Evolutionary conservation across 2,888 invertebrate genomes (phyloP).

Genomic region (Morinoia aosen): DNA sequence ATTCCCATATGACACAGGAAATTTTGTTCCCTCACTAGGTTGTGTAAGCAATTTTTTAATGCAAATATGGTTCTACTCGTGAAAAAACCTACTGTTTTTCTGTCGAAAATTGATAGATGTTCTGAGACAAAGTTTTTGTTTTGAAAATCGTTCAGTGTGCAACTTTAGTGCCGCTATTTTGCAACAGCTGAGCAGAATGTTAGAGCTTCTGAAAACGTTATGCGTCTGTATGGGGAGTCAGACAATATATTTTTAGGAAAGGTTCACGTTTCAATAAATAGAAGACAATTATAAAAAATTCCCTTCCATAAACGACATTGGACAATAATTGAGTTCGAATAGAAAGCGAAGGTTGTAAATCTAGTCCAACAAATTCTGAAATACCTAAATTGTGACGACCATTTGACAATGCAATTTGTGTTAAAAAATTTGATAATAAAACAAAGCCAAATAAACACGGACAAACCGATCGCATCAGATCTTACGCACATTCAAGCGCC

Average conservation of each 20-base stretch:
- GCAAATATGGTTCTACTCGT: background rate
- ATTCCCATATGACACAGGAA: too few relatives aligned
- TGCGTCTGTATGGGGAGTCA: background rate
- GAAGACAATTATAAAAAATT: background rate
- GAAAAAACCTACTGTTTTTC: background rate
- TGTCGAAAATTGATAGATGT: background rate
- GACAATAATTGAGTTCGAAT: background rate
- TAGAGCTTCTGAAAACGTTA: background rate
- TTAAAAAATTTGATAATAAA: background rate
- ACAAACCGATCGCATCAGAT: background rate
- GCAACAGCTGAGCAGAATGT: background rate
- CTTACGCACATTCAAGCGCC: background rate
- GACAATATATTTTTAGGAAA: background rate
- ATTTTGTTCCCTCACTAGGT: background rate
- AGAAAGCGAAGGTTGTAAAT: background rate
- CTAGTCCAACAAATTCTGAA: background rate
- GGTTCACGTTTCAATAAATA: background rate
- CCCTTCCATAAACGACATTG: background rate
- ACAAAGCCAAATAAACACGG: background rate
- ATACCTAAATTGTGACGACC: background rate
- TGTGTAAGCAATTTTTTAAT: background rate
- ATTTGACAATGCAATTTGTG: background rate
- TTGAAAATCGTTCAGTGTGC: background rate
- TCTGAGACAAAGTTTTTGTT: background rate
- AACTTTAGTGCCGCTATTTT: background rate